A percentile compares a stretch with the other conserved stretches of the same genome.
These are phyloP conservation scores for Sebastes minor DNA, from an alignment of 2,797 vertebrate species.

Conservation along the genomic window DNA sequence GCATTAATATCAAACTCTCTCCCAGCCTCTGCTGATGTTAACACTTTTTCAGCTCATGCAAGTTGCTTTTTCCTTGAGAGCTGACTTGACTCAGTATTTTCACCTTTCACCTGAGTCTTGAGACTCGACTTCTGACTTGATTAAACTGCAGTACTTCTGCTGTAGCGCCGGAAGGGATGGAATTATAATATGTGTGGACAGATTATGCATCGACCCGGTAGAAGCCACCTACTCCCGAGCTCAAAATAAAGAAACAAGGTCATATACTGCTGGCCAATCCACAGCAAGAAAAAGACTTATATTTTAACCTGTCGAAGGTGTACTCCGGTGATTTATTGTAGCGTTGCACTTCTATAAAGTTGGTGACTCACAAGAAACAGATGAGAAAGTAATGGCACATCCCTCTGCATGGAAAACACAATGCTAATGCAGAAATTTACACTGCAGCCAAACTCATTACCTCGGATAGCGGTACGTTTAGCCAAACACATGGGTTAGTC, in stretches of 20 bases:
- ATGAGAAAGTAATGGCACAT: neutral
- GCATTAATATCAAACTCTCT: neutral
- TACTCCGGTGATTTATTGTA: neutral
- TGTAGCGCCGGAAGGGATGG: neutral
- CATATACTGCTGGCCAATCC: neutral
- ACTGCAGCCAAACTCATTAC: neutral
- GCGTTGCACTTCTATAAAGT: neutral
- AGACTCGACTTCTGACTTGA: constrained; percentile 13
- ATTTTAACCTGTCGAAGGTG: neutral
- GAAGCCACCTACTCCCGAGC: neutral
- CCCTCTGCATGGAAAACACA: neutral
- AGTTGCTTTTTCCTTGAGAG: neutral
- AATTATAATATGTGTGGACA: neutral
- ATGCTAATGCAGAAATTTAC: neutral
- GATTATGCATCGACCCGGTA: neutral
- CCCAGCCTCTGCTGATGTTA: constrained; percentile 8
- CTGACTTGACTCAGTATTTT: constrained; percentile 16
- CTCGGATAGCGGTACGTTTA: no score
- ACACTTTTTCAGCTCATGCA: constrained; percentile 19
- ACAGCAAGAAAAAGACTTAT: neutral
- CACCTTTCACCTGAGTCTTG: constrained; percentile 1
- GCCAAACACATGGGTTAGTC: neutral
- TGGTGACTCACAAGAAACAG: neutral
- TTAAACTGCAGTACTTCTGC: neutral
- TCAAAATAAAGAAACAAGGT: neutral